Base-by-base conservation (phyloP, 2,113 vertebrate genomes). In the Nettapus auritus region DNA sequence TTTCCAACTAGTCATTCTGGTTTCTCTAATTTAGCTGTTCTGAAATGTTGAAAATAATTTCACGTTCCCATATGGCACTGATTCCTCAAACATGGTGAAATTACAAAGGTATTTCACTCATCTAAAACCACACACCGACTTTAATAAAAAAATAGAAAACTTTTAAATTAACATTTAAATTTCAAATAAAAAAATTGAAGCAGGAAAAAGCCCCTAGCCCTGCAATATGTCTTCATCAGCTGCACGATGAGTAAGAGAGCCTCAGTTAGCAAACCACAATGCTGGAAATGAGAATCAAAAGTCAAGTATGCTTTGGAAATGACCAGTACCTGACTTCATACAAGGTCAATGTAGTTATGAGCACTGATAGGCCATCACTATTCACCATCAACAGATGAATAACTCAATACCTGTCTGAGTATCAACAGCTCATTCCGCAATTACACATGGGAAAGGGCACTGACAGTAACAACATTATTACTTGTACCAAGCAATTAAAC, bases 351-450 rank as follows among this genome's bases (percentile, higher is more conserved):
- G 29, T 40, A n/a, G 40, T 13, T 29, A 2, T 0, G 40, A 50
- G 71, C 68, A 17, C 4, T 2, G 17, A 33, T 1, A 19, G 60
- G n/a, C 73, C 69, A 40, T 4, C 0, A 0, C 23, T 23, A 29
- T 75, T n/a, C 26, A n/a, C 22, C 84, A 44, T 33, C 53, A 55
- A 3, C 28, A 56, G n/a, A 8, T 1, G 9, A 76, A 12, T 20
- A 62, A 6, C 55, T 44, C 28, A 46, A 15, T 6, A 56, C n/a
- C 28, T 13, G 11, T 33, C 29, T 8, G 53, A 34, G 0, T 1
- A 74, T 9, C 68, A 40, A 19, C 1, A 56, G 2, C 38, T 68
- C 38, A 5, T 8, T 23, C 21, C 86, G 76, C 46, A 71, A 50
- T 60, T 0, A 55, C 0, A n/a, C 14, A 2, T 1, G 17, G 42